Percentiles rank a stretch among this genome's conserved stretches.
phyloP scores from a whole-genome alignment of 2,888 invertebrate genomes.

The Andrena haemorrhoa region DNA sequence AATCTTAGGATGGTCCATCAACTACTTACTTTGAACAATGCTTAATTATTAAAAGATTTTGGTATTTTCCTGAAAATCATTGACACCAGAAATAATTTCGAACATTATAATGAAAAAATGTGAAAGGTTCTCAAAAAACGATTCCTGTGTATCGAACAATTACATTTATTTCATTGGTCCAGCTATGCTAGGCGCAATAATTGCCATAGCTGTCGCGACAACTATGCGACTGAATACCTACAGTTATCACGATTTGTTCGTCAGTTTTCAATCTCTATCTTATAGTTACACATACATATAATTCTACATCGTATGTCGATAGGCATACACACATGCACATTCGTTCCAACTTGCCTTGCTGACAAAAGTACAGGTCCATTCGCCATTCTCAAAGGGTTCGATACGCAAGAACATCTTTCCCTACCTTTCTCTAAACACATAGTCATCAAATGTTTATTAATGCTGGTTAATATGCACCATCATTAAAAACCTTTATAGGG shows the following conservation, averaged over 20 bases:
- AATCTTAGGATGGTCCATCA: neutral
- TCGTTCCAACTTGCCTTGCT: neutral
- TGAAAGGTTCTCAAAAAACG: neutral
- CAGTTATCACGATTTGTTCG: slow-evolving; percentile 49
- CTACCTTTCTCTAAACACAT: slow-evolving; percentile 9
- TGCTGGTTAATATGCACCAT: neutral
- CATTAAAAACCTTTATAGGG: neutral
- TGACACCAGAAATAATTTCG: too few relatives aligned
- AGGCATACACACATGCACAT: slow-evolving; percentile 26
- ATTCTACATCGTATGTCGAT: slow-evolving; percentile 25
- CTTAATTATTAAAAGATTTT: neutral
- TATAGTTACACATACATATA: slow-evolving; percentile 31
- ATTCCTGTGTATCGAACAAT: slow-evolving; percentile 41
- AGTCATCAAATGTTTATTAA: slow-evolving; percentile 3
- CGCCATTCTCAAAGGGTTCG: slow-evolving; percentile 20
- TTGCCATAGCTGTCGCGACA: slow-evolving; percentile 29
- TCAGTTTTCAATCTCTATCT: slow-evolving; percentile 44
- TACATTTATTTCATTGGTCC: slow-evolving; percentile 64
- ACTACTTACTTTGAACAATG: too few relatives aligned
- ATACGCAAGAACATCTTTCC: slow-evolving; percentile 4
- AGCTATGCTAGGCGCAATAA: slow-evolving; percentile 42
- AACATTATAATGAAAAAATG: neutral
- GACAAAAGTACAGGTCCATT: slow-evolving; percentile 14
- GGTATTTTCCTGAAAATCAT: too few relatives aligned
- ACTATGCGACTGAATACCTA: slow-evolving; percentile 37